phyloP scores from a whole-genome alignment of 2,113 vertebrate species.

The Machaerirhynchus nigripectus region DNA sequence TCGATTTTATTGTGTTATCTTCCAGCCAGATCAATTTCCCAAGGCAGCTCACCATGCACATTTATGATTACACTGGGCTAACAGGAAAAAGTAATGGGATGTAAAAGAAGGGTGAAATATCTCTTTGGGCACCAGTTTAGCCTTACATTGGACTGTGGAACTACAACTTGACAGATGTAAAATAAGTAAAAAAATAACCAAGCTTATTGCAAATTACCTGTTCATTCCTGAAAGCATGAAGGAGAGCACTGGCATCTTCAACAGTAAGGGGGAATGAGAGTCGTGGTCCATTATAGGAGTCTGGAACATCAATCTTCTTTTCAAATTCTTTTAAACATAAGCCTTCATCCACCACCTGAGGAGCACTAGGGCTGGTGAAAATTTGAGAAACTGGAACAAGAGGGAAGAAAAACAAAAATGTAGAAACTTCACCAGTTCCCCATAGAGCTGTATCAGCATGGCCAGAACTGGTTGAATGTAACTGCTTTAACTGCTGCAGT shows the following conservation, averaged over 20 bases:
- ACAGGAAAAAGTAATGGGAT: neutral
- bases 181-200: neutral
- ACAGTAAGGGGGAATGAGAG: slow-evolving; percentile 87
- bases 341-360: slow-evolving; percentile 23
- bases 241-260: slow-evolving; percentile 79
- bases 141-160: neutral
- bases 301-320: slow-evolving; percentile 76
- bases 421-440: neutral
- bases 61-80: neutral
- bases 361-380: slow-evolving; percentile 66
- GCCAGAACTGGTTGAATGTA: neutral
- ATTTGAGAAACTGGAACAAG: slow-evolving; percentile 75
- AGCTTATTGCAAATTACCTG: slow-evolving; percentile 73
- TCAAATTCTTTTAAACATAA: slow-evolving; percentile 68
- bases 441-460: neutral
- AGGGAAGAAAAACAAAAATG: neutral
- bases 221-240: slow-evolving; percentile 85
- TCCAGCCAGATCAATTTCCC: neutral
- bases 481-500: neutral
- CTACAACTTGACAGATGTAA: neutral
- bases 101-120: neutral
- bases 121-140: neutral
- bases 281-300: slow-evolving; percentile 85
- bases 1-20: neutral
- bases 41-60: neutral